Evolutionary conservation across 35 echinoderm and acorn worm genomes (phyloP), one percentile per base, ranked within the genome.

Genomic region (Stichopus chloronotus): DNA sequence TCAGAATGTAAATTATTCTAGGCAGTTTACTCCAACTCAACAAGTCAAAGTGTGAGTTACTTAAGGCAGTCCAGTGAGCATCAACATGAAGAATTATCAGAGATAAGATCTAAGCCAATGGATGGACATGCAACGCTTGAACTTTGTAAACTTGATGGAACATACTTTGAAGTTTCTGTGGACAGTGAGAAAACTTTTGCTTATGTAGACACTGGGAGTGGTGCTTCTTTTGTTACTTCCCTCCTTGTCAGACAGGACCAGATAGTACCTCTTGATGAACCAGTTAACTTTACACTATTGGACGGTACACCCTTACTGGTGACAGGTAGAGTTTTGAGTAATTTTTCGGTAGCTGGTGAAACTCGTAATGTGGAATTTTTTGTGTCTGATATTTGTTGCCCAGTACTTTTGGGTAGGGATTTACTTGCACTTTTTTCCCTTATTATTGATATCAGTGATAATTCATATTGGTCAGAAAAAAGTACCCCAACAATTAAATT

Each of bases 161-260:
- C 88, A 10, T 91, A 91, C 19, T 91, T 91, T 78, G 52, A 91
- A 91, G 54, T 8, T 20, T 76, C 20, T 19, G 25, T 91, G 12
- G 54, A 91, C 21, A 8, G 88, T 24, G 88, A 55, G 30, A 52
- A 19, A 6, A 25, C 52, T 12, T 52, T 54, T 43, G 88, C 68
- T 14, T 91, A 91, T 77, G 88, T 52, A 78, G 88, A 77, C 54
- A 91, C 8, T 78, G 43, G 65, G 68, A 52, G 17, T 53, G 88
- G 6, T 12, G 72, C 53, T 55, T 76, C 88, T 52, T 88, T 88
- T 30, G 54, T 88, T 88, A 56, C 3, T 56, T 13, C 4, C 12
- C 53, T 13, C 6, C 13, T 16, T 13, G 57, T 56, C 9, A 54
- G 84, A 56, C 9, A 86, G 8, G 52, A 86, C 8, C 3, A 43